Evolutionary conservation across 2,113 vertebrate genomes (phyloP), one percentile per base, ranked within the genome.

Genomic region (Solea solea): DNA sequence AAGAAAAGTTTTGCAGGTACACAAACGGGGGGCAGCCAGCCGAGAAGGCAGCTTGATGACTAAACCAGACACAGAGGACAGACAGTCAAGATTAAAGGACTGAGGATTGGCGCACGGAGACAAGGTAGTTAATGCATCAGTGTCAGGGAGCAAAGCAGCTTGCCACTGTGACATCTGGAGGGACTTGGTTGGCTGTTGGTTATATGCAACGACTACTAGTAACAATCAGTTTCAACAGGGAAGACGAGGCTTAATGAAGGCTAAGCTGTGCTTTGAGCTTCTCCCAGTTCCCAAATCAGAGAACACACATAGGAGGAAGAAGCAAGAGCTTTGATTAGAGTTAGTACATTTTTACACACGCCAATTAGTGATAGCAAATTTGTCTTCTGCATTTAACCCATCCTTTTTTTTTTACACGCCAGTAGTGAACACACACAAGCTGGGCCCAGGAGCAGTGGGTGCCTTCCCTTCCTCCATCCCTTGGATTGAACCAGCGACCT

Each of bases 161-260:
- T 55, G 64, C 52, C 0, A 3, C 52, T 27, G 48, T 25, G 39
- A 64, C 77, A 62, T 78, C 46, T 69, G 72, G 64, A 50, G 28
- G 50, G 66, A 72, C 48, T 13, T 55, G 54, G 76, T 63, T 83
- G 58, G 65, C 56, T 48, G 57, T 42, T 44, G 16, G 65, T 76
- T n/a, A 27, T n/a, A 27, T 76, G 80, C 75, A 81, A 81, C 72
- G 80, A 84, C 69, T 69, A 66, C 67, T 14, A 45, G 55, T 44
- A 64, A 52, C 87, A 81, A 89, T 82, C 83, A 7, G 78, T 72
- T 82, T 74, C 62, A 57, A 53, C 39, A 44, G 56, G 53, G 60
- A 65, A 65, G 82, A 77, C 69, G 21, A n/a, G 74, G 81, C 53
- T 88, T 89, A 86, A 85, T 66, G 63, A 81, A 71, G 76, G 67